phyloP scores from a whole-genome alignment of 2,797 vertebrate genomes.

The Neostethus bicornis region DNA sequence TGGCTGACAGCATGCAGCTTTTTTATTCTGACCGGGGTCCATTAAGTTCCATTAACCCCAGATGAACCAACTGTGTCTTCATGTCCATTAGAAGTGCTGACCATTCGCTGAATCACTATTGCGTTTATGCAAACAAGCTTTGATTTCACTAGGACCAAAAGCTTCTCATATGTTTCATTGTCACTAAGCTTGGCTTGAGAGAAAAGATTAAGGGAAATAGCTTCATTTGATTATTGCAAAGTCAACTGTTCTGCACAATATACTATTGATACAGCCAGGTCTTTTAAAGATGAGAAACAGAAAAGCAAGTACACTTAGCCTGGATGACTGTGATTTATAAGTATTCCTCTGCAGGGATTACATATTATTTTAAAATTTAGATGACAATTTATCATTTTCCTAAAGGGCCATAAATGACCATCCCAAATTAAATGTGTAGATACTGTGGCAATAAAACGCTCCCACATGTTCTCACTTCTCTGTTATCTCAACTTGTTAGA shows the following conservation, averaged over 20 bases:
- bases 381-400: background rate
- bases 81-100: slow-evolving; percentile 63
- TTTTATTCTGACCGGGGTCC: slow-evolving; percentile 53
- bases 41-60: slow-evolving; percentile 72
- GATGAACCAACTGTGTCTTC: slow-evolving; percentile 45
- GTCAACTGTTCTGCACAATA: background rate
- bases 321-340: background rate
- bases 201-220: slow-evolving; percentile 14
- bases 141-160: slow-evolving; percentile 35
- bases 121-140: slow-evolving; percentile 44
- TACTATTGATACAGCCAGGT: background rate
- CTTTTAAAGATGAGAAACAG: background rate
- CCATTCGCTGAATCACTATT: slow-evolving; percentile 47
- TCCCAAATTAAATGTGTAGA: background rate
- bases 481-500: background rate
- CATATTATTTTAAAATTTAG: background rate
- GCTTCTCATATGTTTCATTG: slow-evolving; percentile 31
- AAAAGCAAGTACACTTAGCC: background rate
- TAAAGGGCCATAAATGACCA: background rate
- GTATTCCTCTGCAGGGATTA: background rate
- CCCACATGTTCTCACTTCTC: background rate
- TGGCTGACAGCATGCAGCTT: slow-evolving; percentile 39
- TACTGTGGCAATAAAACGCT: background rate
- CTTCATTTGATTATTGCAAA: background rate
- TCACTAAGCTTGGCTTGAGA: slow-evolving; percentile 13